Percentiles rank a stretch among this genome's conserved stretches.
phyloP scores from a whole-genome alignment of 2,797 vertebrate genomes.

The Denticeps clupeoides region DNA sequence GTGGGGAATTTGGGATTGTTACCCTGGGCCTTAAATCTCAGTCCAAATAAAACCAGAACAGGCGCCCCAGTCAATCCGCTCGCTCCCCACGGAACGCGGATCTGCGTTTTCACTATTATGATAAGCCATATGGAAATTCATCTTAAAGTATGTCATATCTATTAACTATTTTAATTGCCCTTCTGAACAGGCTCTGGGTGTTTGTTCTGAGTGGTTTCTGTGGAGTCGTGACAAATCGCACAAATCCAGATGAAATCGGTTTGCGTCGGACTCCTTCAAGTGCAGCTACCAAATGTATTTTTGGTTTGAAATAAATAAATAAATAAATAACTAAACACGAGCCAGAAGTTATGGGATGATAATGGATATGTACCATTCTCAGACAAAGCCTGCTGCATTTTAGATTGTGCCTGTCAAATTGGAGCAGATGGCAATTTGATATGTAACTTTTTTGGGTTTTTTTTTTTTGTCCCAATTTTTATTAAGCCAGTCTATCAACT shows the following conservation, averaged over 20 bases:
- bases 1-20: neutral
- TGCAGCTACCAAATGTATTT: slow-evolving; percentile 17
- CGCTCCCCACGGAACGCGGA: slow-evolving; percentile 17
- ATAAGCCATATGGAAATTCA: slow-evolving; percentile 52
- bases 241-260: slow-evolving; percentile 50
- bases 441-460: too few species aligned
- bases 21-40: slow-evolving; percentile 1
- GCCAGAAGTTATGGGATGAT: slow-evolving; percentile 26
- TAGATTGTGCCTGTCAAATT: slow-evolving; percentile 31
- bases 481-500: slow-evolving; percentile 34
- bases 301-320: slow-evolving; percentile 6
- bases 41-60: slow-evolving; percentile 22
- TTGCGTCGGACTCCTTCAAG: slow-evolving; percentile 33
- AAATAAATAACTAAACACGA: too few species aligned
- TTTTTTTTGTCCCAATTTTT: slow-evolving; percentile 30
- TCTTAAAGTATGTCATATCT: slow-evolving; percentile 55
- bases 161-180: slow-evolving; percentile 58
- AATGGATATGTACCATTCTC: slow-evolving; percentile 31
- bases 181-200: slow-evolving; percentile 44
- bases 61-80: slow-evolving; percentile 21
- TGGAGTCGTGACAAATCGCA: slow-evolving; percentile 45
- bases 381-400: slow-evolving; percentile 30
- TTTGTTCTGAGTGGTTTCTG: slow-evolving; percentile 56
- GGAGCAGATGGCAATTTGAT: slow-evolving; percentile 37
- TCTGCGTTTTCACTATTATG: slow-evolving; percentile 29